phyloP scores from a whole-genome alignment of 23 tunicate species.

The Ciona savignyi region DNA sequence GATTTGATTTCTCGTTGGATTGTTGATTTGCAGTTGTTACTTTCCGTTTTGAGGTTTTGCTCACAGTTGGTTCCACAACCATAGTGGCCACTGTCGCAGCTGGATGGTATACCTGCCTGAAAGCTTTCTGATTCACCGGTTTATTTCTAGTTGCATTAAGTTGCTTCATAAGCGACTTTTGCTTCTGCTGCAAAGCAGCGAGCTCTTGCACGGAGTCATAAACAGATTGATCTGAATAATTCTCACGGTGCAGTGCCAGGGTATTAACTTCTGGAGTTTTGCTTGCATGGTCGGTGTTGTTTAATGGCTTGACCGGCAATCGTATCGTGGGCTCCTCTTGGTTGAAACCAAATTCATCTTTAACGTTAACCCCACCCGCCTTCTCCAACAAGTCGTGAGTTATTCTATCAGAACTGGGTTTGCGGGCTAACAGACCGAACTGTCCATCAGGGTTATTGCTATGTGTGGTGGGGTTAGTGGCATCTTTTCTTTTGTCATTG shows the following conservation, averaged over 20 bases:
- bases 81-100: not conserved
- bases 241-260: conserved; percentile 30
- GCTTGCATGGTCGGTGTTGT: not conserved
- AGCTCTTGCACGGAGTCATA: conserved; percentile 51
- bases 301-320: not conserved
- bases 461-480: no score
- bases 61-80: not conserved
- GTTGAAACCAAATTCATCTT: conserved; percentile 53
- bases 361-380: conserved; percentile 3
- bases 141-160: conserved; percentile 22
- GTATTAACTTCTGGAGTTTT: not conserved
- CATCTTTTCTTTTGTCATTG: not conserved
- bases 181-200: conserved; percentile 39
- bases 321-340: conserved; percentile 54
- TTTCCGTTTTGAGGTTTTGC: not conserved
- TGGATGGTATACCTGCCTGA: not conserved
- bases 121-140: not conserved
- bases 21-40: no score
- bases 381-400: not conserved
- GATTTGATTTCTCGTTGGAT: no score
- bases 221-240: conserved; percentile 46
- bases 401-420: conserved; percentile 24
- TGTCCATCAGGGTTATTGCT: no score
- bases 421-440: not conserved
- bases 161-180: conserved; percentile 36